These are phyloP conservation scores for Trissolcus basalis DNA, from an alignment of 1,140 invertebrate genomes.

Conservation along the genomic window DNA sequence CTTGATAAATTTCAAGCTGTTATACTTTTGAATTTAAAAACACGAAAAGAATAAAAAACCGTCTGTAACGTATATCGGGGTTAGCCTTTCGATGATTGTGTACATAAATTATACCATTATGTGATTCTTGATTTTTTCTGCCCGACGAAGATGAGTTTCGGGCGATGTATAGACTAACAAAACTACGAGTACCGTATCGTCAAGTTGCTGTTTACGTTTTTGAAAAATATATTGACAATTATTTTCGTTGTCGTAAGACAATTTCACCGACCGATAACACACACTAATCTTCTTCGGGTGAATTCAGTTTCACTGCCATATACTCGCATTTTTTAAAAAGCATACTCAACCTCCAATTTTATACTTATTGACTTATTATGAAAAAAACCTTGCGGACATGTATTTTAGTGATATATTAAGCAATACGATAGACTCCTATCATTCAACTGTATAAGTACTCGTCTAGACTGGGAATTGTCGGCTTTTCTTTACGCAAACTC, in stretches of 20 bases:
- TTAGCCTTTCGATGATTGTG: constrained; percentile 14
- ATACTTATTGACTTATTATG: constrained; percentile 34
- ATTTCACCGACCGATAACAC: background rate
- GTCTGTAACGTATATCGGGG: constrained; percentile 26
- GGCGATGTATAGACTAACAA: background rate
- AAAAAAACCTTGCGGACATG: constrained; percentile 35
- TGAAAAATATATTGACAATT: background rate
- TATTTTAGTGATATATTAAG: constrained; percentile 60
- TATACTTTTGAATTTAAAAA: constrained; percentile 47
- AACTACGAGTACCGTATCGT: background rate
- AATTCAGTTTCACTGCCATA: constrained; percentile 26
- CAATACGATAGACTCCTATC: constrained; percentile 53
- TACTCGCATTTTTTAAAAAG: constrained; percentile 24
- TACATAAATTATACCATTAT: constrained; percentile 41
- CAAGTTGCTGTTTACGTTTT: background rate
- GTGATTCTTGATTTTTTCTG: constrained; percentile 39
- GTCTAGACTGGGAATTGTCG: constrained; percentile 30
- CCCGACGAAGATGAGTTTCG: constrained; percentile 17
- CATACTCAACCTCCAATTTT: constrained; percentile 37
- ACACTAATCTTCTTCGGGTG: constrained; percentile 41
- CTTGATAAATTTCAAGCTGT: constrained; percentile 50
- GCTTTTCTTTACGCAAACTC: constrained; percentile 31
- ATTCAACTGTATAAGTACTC: constrained; percentile 42
- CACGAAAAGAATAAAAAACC: constrained; percentile 39
- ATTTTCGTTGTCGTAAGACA: no score